Percentiles rank a stretch among this genome's conserved stretches.
Evolutionary conservation across 2,888 invertebrate genomes (phyloP).

Genomic region (Phaonia tiefii): DNA sequence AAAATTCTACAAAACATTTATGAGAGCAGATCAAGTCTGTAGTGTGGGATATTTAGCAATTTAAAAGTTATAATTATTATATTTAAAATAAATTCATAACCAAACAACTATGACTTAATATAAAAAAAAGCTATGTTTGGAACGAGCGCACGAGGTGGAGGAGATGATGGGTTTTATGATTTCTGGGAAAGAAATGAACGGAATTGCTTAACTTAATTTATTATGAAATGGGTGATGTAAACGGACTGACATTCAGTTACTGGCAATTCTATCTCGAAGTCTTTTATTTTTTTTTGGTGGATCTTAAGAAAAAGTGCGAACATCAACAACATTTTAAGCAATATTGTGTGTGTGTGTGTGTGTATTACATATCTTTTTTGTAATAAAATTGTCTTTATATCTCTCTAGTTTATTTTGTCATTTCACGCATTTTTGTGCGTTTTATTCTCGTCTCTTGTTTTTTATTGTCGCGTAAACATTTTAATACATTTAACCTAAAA

Average conservation of each 20-base stretch:
- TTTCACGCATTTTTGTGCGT: not conserved
- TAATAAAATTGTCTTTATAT: no score
- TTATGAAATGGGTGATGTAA: no score
- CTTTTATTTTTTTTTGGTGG: no score
- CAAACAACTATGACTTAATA: conserved; percentile 12
- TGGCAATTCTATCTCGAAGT: no score
- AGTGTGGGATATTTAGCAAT: not conserved
- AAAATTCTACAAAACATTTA: not conserved
- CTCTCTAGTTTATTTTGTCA: not conserved
- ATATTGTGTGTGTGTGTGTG: no score
- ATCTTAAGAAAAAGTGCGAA: no score
- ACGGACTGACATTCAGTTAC: no score
- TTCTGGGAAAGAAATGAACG: not conserved
- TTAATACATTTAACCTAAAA: conserved; percentile 55
- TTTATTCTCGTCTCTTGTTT: not conserved
- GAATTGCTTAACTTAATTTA: no score
- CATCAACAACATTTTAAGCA: no score
- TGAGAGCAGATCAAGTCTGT: not conserved
- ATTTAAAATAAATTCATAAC: conserved; percentile 9
- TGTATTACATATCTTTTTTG: no score
- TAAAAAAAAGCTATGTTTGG: conserved; percentile 3
- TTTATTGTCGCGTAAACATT: not conserved
- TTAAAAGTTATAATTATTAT: not conserved
- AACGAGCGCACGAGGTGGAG: not conserved
- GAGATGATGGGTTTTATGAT: not conserved